Percentiles rank a stretch among this genome's conserved stretches.
Conservation (phyloP, 2,888 invertebrate species). For the Malachius bipustulatus region DNA sequence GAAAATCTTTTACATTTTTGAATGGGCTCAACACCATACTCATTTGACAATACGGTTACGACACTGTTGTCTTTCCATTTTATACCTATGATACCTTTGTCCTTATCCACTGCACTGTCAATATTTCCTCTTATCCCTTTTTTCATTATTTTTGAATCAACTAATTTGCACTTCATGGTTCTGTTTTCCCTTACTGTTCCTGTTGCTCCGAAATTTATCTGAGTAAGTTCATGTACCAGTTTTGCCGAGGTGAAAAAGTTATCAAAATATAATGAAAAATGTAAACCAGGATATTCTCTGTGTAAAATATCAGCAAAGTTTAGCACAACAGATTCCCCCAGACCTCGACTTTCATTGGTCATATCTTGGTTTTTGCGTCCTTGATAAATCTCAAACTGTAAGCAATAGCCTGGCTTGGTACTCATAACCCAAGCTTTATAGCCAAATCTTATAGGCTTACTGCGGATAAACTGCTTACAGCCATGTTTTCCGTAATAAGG, state of each 20-base stretch:
- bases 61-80: conserved; percentile 12
- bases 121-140: conserved; percentile 6
- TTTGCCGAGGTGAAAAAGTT: conserved; percentile 1
- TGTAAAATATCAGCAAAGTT: background rate
- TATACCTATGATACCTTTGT: no score
- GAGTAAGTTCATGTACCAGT: background rate
- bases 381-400: conserved; percentile 1
- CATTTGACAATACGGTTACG: conserved; percentile 12
- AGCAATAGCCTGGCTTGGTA: conserved; percentile 5
- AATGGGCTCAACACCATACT: conserved; percentile 5
- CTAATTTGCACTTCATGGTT: background rate
- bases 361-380: conserved; percentile 1
- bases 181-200: conserved; percentile 5
- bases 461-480: conserved; percentile 3
- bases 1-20: conserved; percentile 9
- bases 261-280: conserved; percentile 6
- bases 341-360: no score
- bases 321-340: no score
- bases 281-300: background rate
- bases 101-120: conserved; percentile 8
- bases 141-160: background rate
- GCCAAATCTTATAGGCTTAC: background rate
- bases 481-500: background rate
- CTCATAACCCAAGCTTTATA: conserved; percentile 5
- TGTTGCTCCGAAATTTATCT: conserved; percentile 1